A percentile compares a stretch with the other conserved stretches of the same genome.
Conservation (phyloP, 2,888 invertebrate species). For the Leptinotarsa peninsularis region DNA sequence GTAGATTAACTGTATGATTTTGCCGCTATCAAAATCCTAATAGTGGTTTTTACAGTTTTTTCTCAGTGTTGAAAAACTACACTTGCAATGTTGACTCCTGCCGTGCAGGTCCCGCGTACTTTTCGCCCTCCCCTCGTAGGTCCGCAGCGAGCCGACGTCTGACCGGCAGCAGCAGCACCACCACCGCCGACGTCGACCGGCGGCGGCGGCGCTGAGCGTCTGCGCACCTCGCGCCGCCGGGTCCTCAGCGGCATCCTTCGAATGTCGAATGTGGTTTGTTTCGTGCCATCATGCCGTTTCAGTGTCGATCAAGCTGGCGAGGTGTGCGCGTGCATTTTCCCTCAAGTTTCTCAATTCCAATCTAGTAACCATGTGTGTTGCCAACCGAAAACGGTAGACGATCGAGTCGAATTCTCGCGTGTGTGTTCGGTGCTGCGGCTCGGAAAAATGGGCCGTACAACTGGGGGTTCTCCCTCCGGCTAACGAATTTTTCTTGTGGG, state of each 20-base stretch:
- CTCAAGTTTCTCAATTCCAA: constrained; percentile 31
- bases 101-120: not conserved
- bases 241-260: constrained; percentile 26
- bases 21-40: no score
- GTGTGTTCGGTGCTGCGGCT: constrained; percentile 35
- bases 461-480: constrained; percentile 73
- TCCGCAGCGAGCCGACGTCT: not conserved
- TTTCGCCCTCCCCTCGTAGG: not conserved
- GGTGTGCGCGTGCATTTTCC: constrained; percentile 36
- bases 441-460: constrained; percentile 60
- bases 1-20: no score
- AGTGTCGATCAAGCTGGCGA: constrained; percentile 44
- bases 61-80: not conserved
- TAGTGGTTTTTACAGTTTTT: not conserved
- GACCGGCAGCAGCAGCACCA: constrained; percentile 15
- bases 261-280: constrained; percentile 23
- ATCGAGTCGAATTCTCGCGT: constrained; percentile 25
- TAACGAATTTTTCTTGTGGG: constrained; percentile 67
- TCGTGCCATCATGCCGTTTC: constrained; percentile 33
- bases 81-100: not conserved
- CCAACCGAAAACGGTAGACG: constrained; percentile 40
- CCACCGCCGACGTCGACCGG: constrained; percentile 22
- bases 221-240: constrained; percentile 36
- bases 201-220: constrained; percentile 30
- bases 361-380: constrained; percentile 43